Conservation (phyloP, 2,113 vertebrate species). For the Ctenodactylus gundi region DNA sequence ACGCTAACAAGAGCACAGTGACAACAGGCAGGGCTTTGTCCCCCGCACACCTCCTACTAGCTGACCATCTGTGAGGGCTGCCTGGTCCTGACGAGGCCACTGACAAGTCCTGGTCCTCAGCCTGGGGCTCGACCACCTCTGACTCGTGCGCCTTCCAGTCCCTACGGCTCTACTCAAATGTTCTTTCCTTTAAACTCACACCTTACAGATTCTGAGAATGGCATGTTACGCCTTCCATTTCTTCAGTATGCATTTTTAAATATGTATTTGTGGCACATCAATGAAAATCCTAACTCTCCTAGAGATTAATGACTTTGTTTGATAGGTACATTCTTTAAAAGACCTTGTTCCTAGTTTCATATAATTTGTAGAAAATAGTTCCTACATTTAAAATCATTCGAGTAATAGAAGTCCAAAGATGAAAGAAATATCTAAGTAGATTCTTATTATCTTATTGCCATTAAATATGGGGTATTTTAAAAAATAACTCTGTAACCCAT, state of each 20-base stretch:
- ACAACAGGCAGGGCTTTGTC: too few species aligned
- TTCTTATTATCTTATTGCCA: conserved; percentile 45
- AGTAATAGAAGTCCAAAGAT: neutral
- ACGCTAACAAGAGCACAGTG: too few species aligned
- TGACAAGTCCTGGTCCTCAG: too few species aligned
- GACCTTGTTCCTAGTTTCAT: neutral
- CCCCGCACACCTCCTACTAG: too few species aligned
- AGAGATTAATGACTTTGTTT: neutral
- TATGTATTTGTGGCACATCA: neutral
- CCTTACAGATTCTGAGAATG: neutral
- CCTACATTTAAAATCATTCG: neutral
- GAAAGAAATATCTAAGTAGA: conserved; percentile 39
- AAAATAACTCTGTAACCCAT: conserved; percentile 21
- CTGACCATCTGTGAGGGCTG: too few species aligned
- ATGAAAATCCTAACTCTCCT: neutral
- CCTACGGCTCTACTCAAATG: neutral
- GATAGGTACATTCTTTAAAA: neutral
- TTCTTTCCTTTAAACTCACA: neutral
- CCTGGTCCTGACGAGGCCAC: too few species aligned
- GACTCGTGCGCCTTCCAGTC: neutral
- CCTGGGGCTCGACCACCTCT: neutral
- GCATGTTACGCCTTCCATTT: neutral
- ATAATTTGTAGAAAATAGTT: neutral
- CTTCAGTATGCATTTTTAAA: neutral
- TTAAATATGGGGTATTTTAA: conserved; percentile 32